Conservation (phyloP, 64 coral and sea anemone genomes). For the Stylophora pistillata region DNA sequence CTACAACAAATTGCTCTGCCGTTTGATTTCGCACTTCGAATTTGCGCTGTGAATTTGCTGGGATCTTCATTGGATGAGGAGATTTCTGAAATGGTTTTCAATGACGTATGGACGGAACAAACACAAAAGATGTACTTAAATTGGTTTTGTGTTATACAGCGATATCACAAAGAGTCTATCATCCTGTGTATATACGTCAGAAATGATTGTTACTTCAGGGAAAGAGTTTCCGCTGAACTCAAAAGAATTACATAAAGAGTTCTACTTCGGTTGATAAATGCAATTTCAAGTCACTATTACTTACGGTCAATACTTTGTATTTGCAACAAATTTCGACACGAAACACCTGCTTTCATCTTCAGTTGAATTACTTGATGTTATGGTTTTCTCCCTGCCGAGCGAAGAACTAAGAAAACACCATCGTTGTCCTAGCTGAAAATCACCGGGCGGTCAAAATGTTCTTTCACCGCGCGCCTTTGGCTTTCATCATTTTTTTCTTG, state of each 20-base stretch:
- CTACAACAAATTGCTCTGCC: too few species aligned
- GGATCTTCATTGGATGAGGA: not conserved
- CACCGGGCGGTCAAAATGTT: constrained; percentile 1
- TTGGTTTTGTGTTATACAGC: not conserved
- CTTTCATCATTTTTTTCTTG: constrained; percentile 34
- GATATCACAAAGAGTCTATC: not conserved
- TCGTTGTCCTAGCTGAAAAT: not conserved
- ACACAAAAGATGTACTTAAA: not conserved
- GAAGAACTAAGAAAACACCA: not conserved
- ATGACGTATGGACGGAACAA: not conserved
- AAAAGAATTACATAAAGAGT: not conserved
- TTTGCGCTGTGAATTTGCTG: too few species aligned
- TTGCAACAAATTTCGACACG: not conserved
- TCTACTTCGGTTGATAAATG: not conserved
- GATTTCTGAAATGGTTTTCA: not conserved
- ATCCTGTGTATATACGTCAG: not conserved
- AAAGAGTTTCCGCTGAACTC: not conserved
- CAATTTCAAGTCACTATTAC: not conserved
- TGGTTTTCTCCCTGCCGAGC: not conserved
- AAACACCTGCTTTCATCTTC: not conserved
- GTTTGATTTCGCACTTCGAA: not conserved
- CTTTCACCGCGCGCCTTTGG: constrained; percentile 20
- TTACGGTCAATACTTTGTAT: not conserved
- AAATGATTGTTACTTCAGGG: not conserved
- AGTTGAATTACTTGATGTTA: not conserved